Conservation (phyloP, 2,797 vertebrate genomes). For the Sebastes steindachneri region DNA sequence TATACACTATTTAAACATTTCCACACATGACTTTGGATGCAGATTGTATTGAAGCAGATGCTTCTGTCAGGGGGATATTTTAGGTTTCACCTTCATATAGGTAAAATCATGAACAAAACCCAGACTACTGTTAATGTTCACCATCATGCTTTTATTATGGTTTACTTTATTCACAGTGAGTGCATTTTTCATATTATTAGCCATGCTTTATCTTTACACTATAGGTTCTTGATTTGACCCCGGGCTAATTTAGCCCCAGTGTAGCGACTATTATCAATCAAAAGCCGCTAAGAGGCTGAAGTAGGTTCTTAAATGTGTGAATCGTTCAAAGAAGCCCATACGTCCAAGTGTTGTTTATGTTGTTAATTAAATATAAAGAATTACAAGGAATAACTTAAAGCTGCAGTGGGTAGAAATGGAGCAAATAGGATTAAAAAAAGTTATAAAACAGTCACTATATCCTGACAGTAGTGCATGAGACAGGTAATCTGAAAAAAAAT, state of each 20-base stretch:
- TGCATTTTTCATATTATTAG: not conserved
- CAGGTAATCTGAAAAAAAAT: too few species aligned
- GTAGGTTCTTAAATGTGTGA: too few species aligned
- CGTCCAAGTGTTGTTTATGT: too few species aligned
- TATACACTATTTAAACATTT: not conserved
- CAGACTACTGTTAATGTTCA: not conserved
- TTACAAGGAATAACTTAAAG: too few species aligned
- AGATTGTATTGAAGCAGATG: slow-evolving; percentile 1
- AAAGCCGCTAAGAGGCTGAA: too few species aligned
- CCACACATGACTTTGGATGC: not conserved
- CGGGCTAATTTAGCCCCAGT: not conserved
- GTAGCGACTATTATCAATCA: too few species aligned
- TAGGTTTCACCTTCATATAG: not conserved
- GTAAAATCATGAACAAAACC: not conserved
- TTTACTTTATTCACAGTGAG: slow-evolving; percentile 4
- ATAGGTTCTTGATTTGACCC: not conserved
- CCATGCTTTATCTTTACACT: not conserved
- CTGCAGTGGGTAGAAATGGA: too few species aligned
- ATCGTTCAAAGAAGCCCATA: too few species aligned
- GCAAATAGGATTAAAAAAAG: too few species aligned
- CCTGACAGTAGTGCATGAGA: too few species aligned
- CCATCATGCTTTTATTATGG: not conserved
- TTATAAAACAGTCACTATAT: too few species aligned
- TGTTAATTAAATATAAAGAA: too few species aligned
- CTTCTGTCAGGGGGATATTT: not conserved